Percentiles rank a stretch among this genome's conserved stretches.
Evolutionary conservation across 2,888 invertebrate genomes (phyloP).

Genomic region (Rhopalosiphum nymphaeae): DNA sequence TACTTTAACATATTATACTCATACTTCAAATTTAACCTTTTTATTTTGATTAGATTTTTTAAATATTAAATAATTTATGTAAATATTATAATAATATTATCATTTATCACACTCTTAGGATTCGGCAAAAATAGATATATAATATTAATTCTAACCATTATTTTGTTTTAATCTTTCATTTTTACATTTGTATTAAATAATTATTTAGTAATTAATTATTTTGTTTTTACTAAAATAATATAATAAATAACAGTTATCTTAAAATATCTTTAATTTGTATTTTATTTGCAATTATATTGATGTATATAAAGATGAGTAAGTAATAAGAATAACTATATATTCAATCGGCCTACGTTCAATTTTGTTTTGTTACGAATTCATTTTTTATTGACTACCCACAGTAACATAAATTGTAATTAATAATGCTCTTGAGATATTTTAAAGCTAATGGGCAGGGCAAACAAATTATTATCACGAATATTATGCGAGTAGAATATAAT

Average conservation of each 20-base stretch:
- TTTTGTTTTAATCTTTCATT: background rate
- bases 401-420: background rate
- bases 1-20: background rate
- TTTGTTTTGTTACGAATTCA: background rate
- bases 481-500: background rate
- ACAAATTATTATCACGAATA: slow-evolving; percentile 8
- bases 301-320: background rate
- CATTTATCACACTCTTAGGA: background rate
- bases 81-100: background rate
- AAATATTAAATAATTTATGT: background rate
- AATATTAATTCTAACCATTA: background rate
- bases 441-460: background rate
- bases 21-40: background rate
- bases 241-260: background rate
- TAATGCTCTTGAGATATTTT: background rate
- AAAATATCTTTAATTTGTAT: background rate
- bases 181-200: background rate
- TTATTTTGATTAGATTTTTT: background rate
- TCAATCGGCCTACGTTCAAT: slow-evolving; percentile 23
- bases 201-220: background rate
- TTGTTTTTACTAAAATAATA: background rate
- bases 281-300: background rate
- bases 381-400: background rate
- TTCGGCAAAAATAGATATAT: background rate
- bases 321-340: background rate